Percentiles rank a stretch among this genome's conserved stretches.
phyloP scores from a whole-genome alignment of 1,140 invertebrate genomes.

The Drosophila pectinifera region DNA sequence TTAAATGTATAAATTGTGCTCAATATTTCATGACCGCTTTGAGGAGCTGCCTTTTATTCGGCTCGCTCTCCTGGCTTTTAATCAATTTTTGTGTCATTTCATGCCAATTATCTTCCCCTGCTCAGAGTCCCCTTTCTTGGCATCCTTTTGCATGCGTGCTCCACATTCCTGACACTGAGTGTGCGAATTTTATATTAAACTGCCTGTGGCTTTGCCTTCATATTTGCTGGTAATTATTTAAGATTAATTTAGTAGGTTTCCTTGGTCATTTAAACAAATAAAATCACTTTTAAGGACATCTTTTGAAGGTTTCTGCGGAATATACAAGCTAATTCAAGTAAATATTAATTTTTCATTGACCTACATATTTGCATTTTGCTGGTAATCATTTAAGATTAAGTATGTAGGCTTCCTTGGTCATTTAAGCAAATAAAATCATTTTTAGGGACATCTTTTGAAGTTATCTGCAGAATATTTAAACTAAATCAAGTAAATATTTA shows the following conservation, averaged over 20 bases:
- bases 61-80: slow-evolving; percentile 44
- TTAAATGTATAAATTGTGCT: slow-evolving; percentile 59
- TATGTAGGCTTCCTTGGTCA: too few relatives aligned
- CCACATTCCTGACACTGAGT: slow-evolving; percentile 1
- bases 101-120: slow-evolving; percentile 67
- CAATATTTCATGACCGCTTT: slow-evolving; percentile 65
- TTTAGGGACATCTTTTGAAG: not conserved
- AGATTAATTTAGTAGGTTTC: too few relatives aligned
- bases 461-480: fast-evolving
- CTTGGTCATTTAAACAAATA: too few relatives aligned
- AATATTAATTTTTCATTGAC: too few relatives aligned
- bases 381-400: not conserved
- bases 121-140: slow-evolving; percentile 22
- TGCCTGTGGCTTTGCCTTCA: not conserved
- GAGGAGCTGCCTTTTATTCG: slow-evolving; percentile 31
- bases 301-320: not conserved
- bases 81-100: slow-evolving; percentile 75
- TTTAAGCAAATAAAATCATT: too few relatives aligned
- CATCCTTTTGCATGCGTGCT: slow-evolving; percentile 5
- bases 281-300: too few relatives aligned
- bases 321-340: not conserved
- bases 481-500: not conserved
- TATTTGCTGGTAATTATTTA: not conserved
- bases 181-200: slow-evolving; percentile 11
- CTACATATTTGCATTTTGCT: not conserved